Base-by-base conservation (phyloP, 2,797 vertebrate species). In the Chaenodraco wilsoni region DNA sequence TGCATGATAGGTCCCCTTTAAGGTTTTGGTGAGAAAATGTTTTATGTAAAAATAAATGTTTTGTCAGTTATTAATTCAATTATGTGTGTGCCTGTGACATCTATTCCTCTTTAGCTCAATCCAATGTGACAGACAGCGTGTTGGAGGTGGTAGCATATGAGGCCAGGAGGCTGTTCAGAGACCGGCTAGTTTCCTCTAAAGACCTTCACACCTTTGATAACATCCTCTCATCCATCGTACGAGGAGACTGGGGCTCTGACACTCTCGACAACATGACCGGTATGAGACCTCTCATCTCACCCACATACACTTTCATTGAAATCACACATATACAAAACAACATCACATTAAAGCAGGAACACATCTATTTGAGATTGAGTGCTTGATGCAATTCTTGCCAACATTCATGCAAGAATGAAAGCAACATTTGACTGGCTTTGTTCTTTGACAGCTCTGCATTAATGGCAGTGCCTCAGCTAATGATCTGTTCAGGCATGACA, bases 111-210 rank as follows among this genome's bases (percentile, higher is more conserved):
- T 46, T 44, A 94, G 92, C 91, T 74, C 89, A 93, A 80, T 86
- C 88, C 67, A 91, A 92, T 71, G 83, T 93, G 81, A 84, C 94
- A 95, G 97, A 98, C 87, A 95, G 94, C 1, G 94, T 99, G 11
- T 74, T 99, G 90, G 96, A 98, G 93, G 95, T 97, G 70, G 93
- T 98, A 57, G 96, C 95, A 0, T 96, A 98, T 0, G 98, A 99
- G 93, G 97, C 96, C 49, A 74, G 74, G 21, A 92, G 97, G 78
- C 94, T 99, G 74, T 99, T 99, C 91, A 95, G 97, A 88, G 98
- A 99, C 89, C 94, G 95, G 69, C 95, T 99, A 21, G 98, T 98
- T 85, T 95, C 93, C 58, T 45, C 86, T 55, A 98, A 96, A 89
- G 97, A 97, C 75, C 88, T 95, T 67, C 93, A 96, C 69, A 65